These are phyloP conservation scores for Fulmarus glacialis DNA, from an alignment of 2,113 vertebrate genomes.

Conservation along the genomic window DNA sequence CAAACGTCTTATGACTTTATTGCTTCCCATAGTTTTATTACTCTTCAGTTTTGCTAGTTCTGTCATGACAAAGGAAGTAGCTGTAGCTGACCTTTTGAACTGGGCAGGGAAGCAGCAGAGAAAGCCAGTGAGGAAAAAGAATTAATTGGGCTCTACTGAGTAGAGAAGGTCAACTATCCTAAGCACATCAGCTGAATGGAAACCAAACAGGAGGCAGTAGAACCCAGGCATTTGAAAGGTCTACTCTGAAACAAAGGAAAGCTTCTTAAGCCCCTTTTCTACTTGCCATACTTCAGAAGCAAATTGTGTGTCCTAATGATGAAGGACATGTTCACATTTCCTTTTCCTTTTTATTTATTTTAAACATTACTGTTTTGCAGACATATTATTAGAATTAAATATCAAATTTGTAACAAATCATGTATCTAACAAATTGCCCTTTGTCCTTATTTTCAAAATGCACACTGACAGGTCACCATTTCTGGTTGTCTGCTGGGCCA, in stretches of 20 bases:
- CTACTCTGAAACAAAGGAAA: neutral
- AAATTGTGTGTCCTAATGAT: neutral
- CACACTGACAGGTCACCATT: neutral
- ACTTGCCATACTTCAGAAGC: neutral
- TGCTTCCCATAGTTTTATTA: neutral
- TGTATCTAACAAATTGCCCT: neutral
- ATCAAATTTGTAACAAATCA: neutral
- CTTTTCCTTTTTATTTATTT: neutral
- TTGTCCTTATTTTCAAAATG: neutral
- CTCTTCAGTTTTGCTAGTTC: neutral
- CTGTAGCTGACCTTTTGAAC: neutral
- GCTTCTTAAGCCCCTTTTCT: neutral
- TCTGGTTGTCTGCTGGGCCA: neutral
- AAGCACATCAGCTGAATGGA: neutral
- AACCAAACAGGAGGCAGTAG: neutral
- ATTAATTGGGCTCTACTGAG: neutral
- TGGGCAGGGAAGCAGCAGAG: neutral
- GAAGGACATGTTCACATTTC: neutral
- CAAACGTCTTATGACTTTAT: neutral
- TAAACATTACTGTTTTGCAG: neutral
- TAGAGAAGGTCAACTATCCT: neutral
- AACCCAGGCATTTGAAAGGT: neutral
- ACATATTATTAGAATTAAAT: neutral
- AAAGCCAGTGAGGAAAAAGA: neutral
- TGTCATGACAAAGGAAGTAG: neutral